A percentile compares a stretch with the other conserved stretches of the same genome.
These are phyloP conservation scores for Coreoperca whiteheadi DNA, from an alignment of 2,113 vertebrate species.

Conservation along the genomic window DNA sequence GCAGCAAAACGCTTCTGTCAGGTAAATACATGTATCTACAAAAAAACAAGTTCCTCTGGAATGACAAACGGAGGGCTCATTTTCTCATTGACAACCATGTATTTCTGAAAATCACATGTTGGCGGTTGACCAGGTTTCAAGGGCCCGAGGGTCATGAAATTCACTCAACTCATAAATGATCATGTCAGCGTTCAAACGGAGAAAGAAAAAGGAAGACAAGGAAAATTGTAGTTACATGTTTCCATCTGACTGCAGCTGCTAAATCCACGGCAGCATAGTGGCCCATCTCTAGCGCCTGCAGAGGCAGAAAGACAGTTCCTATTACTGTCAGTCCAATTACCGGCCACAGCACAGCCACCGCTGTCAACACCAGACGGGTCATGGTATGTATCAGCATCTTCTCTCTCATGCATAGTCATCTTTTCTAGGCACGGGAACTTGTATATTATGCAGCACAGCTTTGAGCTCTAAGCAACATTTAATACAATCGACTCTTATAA, in stretches of 20 bases:
- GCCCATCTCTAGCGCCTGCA: conserved; percentile 63
- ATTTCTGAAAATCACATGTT: conserved; percentile 64
- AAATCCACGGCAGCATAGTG: conserved; percentile 62
- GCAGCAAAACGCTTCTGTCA: conserved; percentile 57
- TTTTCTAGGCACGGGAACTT: conserved; percentile 25
- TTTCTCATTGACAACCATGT: conserved; percentile 73
- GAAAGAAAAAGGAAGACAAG: conserved; percentile 44
- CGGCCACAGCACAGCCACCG: conserved; percentile 68
- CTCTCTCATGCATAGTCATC: conserved; percentile 59
- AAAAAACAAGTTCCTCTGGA: conserved; percentile 54
- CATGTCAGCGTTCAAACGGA: conserved; percentile 65
- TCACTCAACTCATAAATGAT: conserved; percentile 70
- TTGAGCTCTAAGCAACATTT: conserved; percentile 32
- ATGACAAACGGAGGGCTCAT: conserved; percentile 64
- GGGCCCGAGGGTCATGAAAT: conserved; percentile 63
- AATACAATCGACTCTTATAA: conserved; percentile 18
- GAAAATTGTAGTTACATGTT: conserved; percentile 73
- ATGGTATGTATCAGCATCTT: conserved; percentile 58
- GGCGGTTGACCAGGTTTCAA: conserved; percentile 62
- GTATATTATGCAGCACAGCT: conserved; percentile 8
- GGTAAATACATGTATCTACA: conserved; percentile 64
- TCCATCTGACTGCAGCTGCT: conserved; percentile 66
- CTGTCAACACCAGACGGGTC: conserved; percentile 72
- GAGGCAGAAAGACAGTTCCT: conserved; percentile 77
- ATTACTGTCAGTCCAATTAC: conserved; percentile 82